These are phyloP conservation scores for Gymnosoma rotundatum DNA, from an alignment of 2,888 invertebrate genomes.

Conservation along the genomic window DNA sequence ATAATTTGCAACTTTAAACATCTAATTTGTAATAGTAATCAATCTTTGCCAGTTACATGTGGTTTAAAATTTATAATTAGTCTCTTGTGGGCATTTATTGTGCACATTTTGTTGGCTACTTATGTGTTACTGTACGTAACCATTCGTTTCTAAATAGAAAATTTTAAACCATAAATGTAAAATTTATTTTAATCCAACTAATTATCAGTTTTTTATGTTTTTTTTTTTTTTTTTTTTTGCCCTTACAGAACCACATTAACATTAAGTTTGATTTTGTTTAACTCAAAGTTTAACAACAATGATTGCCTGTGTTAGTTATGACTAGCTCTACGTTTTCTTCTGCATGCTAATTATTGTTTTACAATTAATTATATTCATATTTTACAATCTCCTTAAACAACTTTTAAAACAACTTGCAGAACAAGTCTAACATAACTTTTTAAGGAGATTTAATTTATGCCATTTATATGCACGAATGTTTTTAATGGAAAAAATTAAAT, in stretches of 20 bases:
- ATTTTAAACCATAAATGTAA: background rate
- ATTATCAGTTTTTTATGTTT: background rate
- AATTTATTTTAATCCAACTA: slow-evolving; percentile 1
- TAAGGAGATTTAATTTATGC: background rate
- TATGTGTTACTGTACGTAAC: too few species aligned
- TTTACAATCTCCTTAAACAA: background rate
- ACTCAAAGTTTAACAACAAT: background rate
- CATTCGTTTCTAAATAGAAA: background rate
- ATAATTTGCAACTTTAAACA: too few species aligned
- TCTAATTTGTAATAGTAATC: background rate
- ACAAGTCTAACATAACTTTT: background rate
- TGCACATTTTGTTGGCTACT: too few species aligned
- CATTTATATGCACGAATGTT: slow-evolving; percentile 10
- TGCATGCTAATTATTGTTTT: slow-evolving; percentile 19
- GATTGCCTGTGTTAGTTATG: background rate
- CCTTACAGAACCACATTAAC: background rate
- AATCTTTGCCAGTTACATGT: slow-evolving; percentile 11
- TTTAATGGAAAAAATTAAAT: background rate
- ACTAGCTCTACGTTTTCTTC: background rate
- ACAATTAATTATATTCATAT: slow-evolving; percentile 32
- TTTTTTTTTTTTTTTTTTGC: background rate
- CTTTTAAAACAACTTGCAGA: background rate
- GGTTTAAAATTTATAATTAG: background rate
- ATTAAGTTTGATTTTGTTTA: background rate
- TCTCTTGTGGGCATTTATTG: background rate